Evolutionary conservation across 2,888 invertebrate species (phyloP).

Genomic region (Melitaea athalia): DNA sequence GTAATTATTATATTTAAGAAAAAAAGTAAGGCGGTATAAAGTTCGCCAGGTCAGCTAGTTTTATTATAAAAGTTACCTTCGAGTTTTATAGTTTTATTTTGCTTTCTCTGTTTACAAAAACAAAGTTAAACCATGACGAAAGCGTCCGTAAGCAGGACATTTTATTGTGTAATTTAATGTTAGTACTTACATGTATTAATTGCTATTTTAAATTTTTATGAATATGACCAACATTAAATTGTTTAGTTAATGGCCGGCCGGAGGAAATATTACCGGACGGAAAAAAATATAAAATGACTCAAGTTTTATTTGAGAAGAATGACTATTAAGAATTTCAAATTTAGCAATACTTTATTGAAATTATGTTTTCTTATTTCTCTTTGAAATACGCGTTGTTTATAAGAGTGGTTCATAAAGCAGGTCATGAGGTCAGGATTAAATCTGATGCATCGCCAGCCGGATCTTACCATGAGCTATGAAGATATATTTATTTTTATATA

Average conservation of each 20-base stretch:
- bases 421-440: background rate
- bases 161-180: background rate
- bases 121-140: background rate
- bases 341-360: background rate
- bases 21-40: too few relatives aligned
- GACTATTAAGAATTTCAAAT: background rate
- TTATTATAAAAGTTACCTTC: too few relatives aligned
- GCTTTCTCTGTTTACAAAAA: too few relatives aligned
- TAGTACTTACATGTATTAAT: background rate
- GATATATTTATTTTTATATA: background rate
- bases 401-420: background rate
- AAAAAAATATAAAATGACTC: background rate
- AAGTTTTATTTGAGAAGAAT: background rate
- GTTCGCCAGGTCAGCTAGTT: too few relatives aligned
- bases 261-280: background rate
- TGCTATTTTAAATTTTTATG: background rate
- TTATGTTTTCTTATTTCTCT: background rate
- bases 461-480: background rate
- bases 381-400: background rate
- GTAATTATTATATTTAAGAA: too few relatives aligned
- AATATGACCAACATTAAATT: conserved; percentile 2
- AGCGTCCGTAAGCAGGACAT: background rate
- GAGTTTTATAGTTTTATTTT: too few relatives aligned
- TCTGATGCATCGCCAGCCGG: background rate
- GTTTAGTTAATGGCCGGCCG: background rate